Evolutionary conservation across 2,797 vertebrate species (phyloP), one percentile per base, ranked within the genome.

Genomic region (Rhinella marina): DNA sequence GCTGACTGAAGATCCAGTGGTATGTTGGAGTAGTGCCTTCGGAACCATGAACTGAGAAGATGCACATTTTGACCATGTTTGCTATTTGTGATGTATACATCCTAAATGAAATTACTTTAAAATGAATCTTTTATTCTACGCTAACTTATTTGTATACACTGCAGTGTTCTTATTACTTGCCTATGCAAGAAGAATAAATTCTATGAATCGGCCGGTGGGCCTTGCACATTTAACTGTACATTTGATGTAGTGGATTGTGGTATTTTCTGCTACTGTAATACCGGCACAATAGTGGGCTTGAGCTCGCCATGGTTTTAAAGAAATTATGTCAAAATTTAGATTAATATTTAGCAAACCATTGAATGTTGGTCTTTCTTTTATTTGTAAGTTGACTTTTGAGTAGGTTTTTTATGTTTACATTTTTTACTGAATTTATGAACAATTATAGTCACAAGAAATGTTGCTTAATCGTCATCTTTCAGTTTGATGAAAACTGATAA

Each of bases 71-170:
- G 90, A 91, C 90, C 85, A 79, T 91, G 91, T 90, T 81, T 92
- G 88, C 91, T 92, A 90, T 90, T 87, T 90, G 91, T 92, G 90
- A 88, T 93, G 88, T 92, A 92, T 92, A 92, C 92, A 91, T 91
- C 90, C 91, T 91, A 92, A 77, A 85, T 92, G 91, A 92, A 90
- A 90, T 91, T 91, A 91, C 91, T 94, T 93, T 82, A 90, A 85
- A 92, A 91, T 89, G 92, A 91, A 92, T 91, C 90, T 92, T 91
- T 92, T 92, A 81, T 93, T 93, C 92, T 92, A 90, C 91, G 91
- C 87, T 92, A 93, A 92, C 90, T 93, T 94, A 93, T 94, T 92
- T 94, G 93, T 93, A 87, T 90, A 90, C 90, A 91, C 92, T 91
- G 92, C 92, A 92, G 93, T 93, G 90, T 93, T 93, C 93, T 92